A percentile compares a stretch with the other conserved stretches of the same genome.
Conservation (phyloP, 2,888 invertebrate genomes). For the Marronus borbonicus region DNA sequence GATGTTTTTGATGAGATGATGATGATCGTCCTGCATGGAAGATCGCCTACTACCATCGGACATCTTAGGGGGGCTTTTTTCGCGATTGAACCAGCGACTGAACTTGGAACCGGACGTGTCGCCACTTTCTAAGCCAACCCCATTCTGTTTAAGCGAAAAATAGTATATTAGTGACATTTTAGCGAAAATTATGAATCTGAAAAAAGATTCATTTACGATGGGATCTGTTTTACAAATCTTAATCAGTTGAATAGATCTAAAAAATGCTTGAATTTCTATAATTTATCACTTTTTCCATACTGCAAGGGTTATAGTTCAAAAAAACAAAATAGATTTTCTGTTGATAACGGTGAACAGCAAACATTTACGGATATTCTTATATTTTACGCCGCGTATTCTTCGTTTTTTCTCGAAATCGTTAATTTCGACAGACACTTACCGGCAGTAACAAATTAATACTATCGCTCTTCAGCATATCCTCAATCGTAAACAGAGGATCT, state of each 20-base stretch:
- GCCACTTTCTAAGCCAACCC: slow-evolving; percentile 75
- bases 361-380: too few relatives aligned
- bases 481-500: slow-evolving; percentile 80
- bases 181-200: too few relatives aligned
- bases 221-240: too few relatives aligned
- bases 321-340: too few relatives aligned
- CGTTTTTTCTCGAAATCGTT: background rate
- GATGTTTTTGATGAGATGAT: slow-evolving; percentile 74
- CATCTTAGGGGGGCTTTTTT: slow-evolving; percentile 63
- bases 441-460: slow-evolving; percentile 82
- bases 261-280: too few relatives aligned
- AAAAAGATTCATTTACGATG: too few relatives aligned
- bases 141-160: slow-evolving; percentile 73
- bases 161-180: background rate
- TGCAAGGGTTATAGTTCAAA: too few relatives aligned
- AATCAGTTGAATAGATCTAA: too few relatives aligned
- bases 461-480: slow-evolving; percentile 88
- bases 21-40: slow-evolving; percentile 75
- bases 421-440: slow-evolving; percentile 69
- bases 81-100: slow-evolving; percentile 86
- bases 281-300: too few relatives aligned
- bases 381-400: too few relatives aligned
- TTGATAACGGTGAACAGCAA: too few relatives aligned
- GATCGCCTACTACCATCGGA: slow-evolving; percentile 70
- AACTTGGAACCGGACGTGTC: slow-evolving; percentile 78